Evolutionary conservation across 2,113 vertebrate species (phyloP), one percentile per base, ranked within the genome.

Genomic region (Carassius carassius): DNA sequence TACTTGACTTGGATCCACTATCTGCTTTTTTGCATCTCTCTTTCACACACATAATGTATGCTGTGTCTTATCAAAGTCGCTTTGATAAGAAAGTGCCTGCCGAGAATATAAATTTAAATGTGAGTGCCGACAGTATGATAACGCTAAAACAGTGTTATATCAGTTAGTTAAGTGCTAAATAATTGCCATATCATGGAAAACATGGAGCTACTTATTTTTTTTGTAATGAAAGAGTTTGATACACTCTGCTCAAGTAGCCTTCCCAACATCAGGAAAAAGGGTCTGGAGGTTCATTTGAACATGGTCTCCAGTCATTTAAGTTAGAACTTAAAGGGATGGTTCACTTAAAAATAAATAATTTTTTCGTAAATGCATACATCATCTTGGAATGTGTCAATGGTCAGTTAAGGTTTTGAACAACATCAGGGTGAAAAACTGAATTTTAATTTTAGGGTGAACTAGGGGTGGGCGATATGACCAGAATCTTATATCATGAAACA

Each of bases 1-100:
- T 44, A 65, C 78, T 80, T 80, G 41, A 80, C 78, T 65, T 10
- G n/a, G 60, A 80, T 65, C 41, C 23, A 10, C 78, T 80, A 76
- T 76, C 74, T 51, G 47, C 23, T 19, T 49, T 65, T 80, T 49
- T 80, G 60, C 60, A 65, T 80, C 41, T 80, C 56, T 49, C 23
- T 69, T 82, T 29, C 80, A 54, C 47, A 17, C 63, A 56, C 47
- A 70, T 54, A 82, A 82, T 70, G 47, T 56, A 82, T 32, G 80
- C 62, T 0, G 25, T 81, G 4, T 35, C 65, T 82, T 82, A 82
- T 69, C 44, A 69, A 60, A 81, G 63, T 35, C 2, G 60, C 47
- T 82, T 82, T 82, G 80, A 70, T 82, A 70, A 69, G 47, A 69
- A 54, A 82, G 65, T 16, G 65, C 63, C 65, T 82, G 47, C 44